Base-by-base conservation (phyloP, 2,888 invertebrate species). In the Metacarcinus magister region DNA sequence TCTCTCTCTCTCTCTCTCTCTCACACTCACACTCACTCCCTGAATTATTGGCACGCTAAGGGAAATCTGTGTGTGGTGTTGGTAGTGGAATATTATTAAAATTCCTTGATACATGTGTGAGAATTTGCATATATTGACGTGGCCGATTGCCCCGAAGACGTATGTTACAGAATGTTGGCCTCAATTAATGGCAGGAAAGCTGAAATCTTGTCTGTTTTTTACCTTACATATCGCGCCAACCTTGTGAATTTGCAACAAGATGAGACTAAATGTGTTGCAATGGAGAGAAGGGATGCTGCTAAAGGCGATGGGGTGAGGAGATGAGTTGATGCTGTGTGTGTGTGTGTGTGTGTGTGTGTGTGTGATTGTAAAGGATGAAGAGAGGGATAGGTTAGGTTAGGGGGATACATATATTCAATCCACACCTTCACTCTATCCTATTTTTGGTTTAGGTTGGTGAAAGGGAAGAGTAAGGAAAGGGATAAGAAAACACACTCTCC, bases 61-160 rank as follows among this genome's bases (percentile, higher is more conserved):
- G 60, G 10, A 90, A 94, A 91, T 94, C n/a, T 91, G 90, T 60
- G 90, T 90, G 90, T 60, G 91, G 46, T 91, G 94, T 91, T 39
- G 16, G 94, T 90, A 48, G 89, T 28, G 44, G 13, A 46, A 54
- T 87, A n/a, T 94, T 94, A 94, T 94, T 67, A 91, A 90, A 94
- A 94, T 87, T 39, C n/a, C 10, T 23, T 94, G 94, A 94, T 60
- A 48, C 16, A 94, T 32, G 94, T 39, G 13, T 13, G 43, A 23
- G 60, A 89, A 94, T 94, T 90, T 94, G 60, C 90, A 94, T 91
- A n/a, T 60, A 60, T 90, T 89, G 90, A 48, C 90, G 90, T 48
- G 23, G 48, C 90, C 19, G 32, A 94, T 94, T n/a, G 94, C 54
- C 48, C 39, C n/a, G 19, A 46, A 87, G 91, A 94, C n/a, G 32